Conservation (phyloP, 1,140 invertebrate genomes). For the roundworm (Caenorhabditis elegans) region DNA sequence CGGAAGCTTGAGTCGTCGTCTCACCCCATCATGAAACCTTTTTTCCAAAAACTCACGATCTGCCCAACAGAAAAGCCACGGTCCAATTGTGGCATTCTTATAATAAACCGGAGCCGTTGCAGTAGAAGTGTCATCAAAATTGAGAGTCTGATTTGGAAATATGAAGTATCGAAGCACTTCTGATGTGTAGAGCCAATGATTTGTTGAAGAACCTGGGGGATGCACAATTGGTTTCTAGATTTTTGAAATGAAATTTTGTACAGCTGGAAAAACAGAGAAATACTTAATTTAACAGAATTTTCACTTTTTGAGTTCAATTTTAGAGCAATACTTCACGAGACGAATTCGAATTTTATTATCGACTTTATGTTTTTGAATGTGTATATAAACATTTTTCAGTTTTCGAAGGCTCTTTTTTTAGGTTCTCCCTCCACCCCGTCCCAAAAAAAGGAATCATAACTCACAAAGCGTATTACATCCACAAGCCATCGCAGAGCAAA, state of each 20-base stretch:
- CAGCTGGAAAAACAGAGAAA: background rate
- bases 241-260: too few relatives aligned
- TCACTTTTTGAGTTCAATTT: too few relatives aligned
- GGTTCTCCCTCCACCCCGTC: background rate
- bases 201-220: slow-evolving; percentile 54
- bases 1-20: too few relatives aligned
- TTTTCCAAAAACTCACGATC: too few relatives aligned
- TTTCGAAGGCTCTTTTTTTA: background rate
- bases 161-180: slow-evolving; percentile 63
- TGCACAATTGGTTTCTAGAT: background rate
- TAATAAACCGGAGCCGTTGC: slow-evolving; percentile 51
- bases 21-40: too few relatives aligned
- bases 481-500: slow-evolving; percentile 41
- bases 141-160: slow-evolving; percentile 56
- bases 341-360: too few relatives aligned
- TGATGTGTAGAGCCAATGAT: slow-evolving; percentile 64
- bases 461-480: slow-evolving; percentile 9
- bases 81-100: slow-evolving; percentile 63
- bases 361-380: too few relatives aligned
- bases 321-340: too few relatives aligned
- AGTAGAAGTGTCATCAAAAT: slow-evolving; percentile 20
- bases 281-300: too few relatives aligned
- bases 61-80: slow-evolving; percentile 64
- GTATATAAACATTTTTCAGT: background rate
- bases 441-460: background rate